Evolutionary conservation across 2,797 vertebrate genomes (phyloP), one percentile per base, ranked within the genome.

Genomic region (Halcyon leucocephala): DNA sequence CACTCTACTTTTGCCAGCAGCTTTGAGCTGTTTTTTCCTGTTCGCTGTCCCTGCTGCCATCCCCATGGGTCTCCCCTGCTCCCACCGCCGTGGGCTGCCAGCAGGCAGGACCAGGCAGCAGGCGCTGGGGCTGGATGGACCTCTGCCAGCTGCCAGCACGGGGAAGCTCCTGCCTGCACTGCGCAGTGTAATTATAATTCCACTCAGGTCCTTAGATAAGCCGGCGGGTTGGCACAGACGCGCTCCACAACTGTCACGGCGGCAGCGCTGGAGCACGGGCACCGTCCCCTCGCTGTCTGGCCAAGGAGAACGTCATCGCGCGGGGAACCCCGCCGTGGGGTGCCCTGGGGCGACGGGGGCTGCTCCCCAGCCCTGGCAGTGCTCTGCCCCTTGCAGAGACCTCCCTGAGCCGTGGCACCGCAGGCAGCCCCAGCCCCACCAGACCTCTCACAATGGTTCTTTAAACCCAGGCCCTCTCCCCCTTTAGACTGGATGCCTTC

Each of bases 181-280:
- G 57, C 1, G 1, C 4, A 6, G 46, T 19, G 20, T 3, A 14
- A 10, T 31, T 44, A 1, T 8, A 13, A 10, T 8, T 16, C 29
- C 25, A 1, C 39, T 58, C 12, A 1, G 22, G 65, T 16, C 65
- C 79, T 37, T 22, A 24, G 55, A 13, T 3, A 6, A 74, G 69
- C 42, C 0, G 0, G 6, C 1, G 7, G 0, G 3, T 20, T 41
- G 76, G 66, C 82, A 60, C 1, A 2, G 44, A 6, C 5, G 0
- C 0, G 0, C 19, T 16, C n/a, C 65, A 15, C 12, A n/a, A 1
- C 49, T 13, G 11, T 2, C 41, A 0, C 5, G 14, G 18, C 1
- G 1, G 33, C 48, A 31, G 48, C 0, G 35, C 62, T 1, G 0
- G 17, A 7, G 37, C 41, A 6, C 0, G 15, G 15, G 51, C 55